These are phyloP conservation scores for Megaleporinus macrocephalus DNA, from an alignment of 2,113 vertebrate genomes.

Conservation along the genomic window DNA sequence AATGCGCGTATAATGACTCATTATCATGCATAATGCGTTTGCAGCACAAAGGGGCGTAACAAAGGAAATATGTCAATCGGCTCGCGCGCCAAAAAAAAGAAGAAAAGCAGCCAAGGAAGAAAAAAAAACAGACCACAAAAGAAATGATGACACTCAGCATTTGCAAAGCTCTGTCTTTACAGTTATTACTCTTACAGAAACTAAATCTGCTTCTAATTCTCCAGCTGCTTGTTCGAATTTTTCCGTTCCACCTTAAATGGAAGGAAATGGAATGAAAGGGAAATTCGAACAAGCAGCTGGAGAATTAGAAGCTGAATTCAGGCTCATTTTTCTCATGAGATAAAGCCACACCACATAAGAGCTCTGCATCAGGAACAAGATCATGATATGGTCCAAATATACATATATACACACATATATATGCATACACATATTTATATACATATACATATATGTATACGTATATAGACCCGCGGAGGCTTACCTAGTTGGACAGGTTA, in stretches of 20 bases:
- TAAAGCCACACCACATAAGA: neutral
- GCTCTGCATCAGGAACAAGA: neutral
- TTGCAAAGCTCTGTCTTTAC: neutral
- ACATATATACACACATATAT: too few relatives aligned
- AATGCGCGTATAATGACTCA: constrained; percentile 12
- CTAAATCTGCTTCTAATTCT: too few relatives aligned
- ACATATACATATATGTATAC: too few relatives aligned
- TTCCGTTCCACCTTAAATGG: too few relatives aligned
- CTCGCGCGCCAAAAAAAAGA: neutral
- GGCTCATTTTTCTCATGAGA: neutral
- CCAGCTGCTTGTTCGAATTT: too few relatives aligned
- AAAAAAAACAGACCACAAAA: neutral
- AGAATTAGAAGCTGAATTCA: too few relatives aligned
- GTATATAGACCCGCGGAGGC: neutral
- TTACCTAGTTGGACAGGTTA: constrained; percentile 64
- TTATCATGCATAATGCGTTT: constrained; percentile 13
- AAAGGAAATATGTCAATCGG: constrained; percentile 46
- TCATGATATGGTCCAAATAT: too few relatives aligned
- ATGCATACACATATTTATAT: too few relatives aligned
- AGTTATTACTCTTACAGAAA: too few relatives aligned
- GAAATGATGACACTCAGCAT: neutral
- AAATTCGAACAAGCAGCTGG: too few relatives aligned
- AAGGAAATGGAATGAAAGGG: too few relatives aligned
- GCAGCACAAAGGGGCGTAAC: constrained; percentile 57
- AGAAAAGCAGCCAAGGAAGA: too few relatives aligned